Conservation (phyloP, 2,797 vertebrate species). For the Pelodytes ibericus region DNA sequence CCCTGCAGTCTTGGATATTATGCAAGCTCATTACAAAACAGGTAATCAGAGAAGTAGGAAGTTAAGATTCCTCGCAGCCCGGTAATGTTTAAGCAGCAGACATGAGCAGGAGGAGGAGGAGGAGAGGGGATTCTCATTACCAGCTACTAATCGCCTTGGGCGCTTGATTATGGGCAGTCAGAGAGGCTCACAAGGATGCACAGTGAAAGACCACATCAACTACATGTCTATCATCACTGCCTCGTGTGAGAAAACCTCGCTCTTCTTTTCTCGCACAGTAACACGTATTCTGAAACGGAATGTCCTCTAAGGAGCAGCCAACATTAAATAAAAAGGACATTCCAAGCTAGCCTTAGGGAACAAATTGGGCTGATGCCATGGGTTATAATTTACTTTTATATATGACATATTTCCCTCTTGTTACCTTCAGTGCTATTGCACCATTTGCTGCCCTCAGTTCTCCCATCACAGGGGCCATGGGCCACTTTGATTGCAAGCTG, state of each 20-base stretch:
- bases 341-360: no score
- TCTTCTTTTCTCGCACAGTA: conserved; percentile 30
- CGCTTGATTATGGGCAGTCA: conserved; percentile 62
- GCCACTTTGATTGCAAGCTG: no score
- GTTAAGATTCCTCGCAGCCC: conserved; percentile 49
- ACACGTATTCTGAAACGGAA: no score
- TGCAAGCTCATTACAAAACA: conserved; percentile 51
- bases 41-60: conserved; percentile 50
- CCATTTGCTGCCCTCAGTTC: no score
- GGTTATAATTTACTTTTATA: no score
- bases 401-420: no score
- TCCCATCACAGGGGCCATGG: no score
- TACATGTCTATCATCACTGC: conserved; percentile 42
- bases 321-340: no score
- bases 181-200: conserved; percentile 38
- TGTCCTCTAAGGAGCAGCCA: no score
- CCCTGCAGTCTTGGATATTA: background rate
- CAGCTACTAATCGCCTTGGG: conserved; percentile 67
- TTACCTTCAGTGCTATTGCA: no score
- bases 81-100: conserved; percentile 53
- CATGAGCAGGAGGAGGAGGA: conserved; percentile 33
- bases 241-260: conserved; percentile 7
- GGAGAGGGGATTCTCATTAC: conserved; percentile 57
- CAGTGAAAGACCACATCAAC: conserved; percentile 44
- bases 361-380: no score